Evolutionary conservation across 2,113 vertebrate genomes (phyloP), one percentile per base, ranked within the genome.

Genomic region (Clarias gariepinus): DNA sequence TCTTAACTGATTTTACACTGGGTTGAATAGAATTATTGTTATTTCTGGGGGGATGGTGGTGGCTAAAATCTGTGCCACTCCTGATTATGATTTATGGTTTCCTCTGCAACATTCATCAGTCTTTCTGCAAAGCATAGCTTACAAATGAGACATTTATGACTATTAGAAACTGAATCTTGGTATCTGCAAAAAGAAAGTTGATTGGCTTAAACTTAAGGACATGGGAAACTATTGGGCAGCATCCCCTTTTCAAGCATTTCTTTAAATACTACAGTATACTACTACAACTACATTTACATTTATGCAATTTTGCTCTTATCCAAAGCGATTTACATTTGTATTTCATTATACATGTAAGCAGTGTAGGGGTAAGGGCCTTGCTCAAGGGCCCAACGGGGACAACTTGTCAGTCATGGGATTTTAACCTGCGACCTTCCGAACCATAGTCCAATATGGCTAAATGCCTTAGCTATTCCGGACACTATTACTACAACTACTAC

Each of bases 101-200:
- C 93, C 93, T 92, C 88, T 85, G 80, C 85, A 93, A 93, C 93
- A 88, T 91, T 89, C 90, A 93, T 94, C 92, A 91, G 89, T 82
- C 76, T 83, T 89, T 87, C 85, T 91, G 90, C 92, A 91, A 91
- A 93, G 57, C 90, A 91, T 90, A 88, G 87, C 88, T 90, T 80
- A 47, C 81, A 89, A 91, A 90, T 86, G 25, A 82, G 58, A 76
- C 41, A 74, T 30, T 53, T 61, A n/a, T 71, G 83, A 7, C 55
- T 71, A 79, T 68, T 68, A 36, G 80, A 64, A 87, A 64, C 58
- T 36, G 36, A 18, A 66, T 7, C n/a, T 64, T 21, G 10, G 53
- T 23, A 63, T 28, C 16, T 61, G 25, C 25, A 28, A 47, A 13
- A 47, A 0, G 28, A 57, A 33, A 55, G 19, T 9, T 73, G 73